A percentile compares a stretch with the other conserved stretches of the same genome.
Evolutionary conservation across 2,797 vertebrate genomes (phyloP).

Genomic region (Pyrocephalus nanus): DNA sequence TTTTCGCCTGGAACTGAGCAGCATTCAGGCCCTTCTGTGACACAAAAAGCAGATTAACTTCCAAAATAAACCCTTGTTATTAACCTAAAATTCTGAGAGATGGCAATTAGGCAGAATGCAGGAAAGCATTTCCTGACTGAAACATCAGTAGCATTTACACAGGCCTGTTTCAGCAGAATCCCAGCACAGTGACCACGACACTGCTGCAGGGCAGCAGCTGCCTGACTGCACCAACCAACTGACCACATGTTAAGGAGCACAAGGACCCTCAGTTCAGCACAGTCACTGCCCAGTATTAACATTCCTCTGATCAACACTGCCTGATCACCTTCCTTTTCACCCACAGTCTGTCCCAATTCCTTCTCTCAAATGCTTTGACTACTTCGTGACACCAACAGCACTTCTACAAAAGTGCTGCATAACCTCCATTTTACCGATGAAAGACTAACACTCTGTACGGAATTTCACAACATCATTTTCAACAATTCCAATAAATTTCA

Average conservation of each 20-base stretch:
- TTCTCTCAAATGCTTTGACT: not conserved
- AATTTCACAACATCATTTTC: not conserved
- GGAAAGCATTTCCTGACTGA: not conserved
- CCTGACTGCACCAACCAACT: rapidly evolving
- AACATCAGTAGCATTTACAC: not conserved
- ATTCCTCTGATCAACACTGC: not conserved
- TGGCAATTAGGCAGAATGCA: not conserved
- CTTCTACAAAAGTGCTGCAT: not conserved
- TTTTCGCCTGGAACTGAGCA: not conserved
- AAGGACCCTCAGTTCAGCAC: not conserved
- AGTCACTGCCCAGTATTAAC: not conserved
- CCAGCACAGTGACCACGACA: not conserved
- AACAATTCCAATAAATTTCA: not conserved
- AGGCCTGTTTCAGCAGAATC: not conserved
- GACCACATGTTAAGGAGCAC: not conserved
- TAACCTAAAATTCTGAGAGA: not conserved
- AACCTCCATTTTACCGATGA: not conserved
- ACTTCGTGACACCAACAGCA: not conserved
- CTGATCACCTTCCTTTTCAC: not conserved
- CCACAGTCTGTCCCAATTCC: not conserved
- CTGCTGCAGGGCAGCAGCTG: not conserved
- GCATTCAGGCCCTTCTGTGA: not conserved
- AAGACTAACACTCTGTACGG: not conserved
- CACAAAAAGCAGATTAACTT: not conserved
- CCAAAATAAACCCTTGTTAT: not conserved